These are phyloP conservation scores for Nyctalus aviator DNA, from an alignment of 2,797 vertebrate genomes.

Conservation along the genomic window DNA sequence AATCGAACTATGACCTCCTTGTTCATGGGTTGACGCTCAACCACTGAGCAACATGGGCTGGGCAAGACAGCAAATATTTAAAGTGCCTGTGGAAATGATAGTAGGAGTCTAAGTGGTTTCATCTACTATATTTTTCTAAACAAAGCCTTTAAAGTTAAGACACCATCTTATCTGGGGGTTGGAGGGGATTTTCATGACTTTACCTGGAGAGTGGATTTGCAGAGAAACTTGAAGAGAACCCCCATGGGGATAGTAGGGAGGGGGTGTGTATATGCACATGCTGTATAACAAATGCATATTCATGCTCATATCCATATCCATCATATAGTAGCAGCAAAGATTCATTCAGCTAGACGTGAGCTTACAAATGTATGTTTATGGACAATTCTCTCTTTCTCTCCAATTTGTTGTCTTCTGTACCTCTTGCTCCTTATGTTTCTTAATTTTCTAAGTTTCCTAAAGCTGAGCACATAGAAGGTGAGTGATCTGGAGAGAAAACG, in stretches of 20 bases:
- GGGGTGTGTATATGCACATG: background rate
- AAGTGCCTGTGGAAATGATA: background rate
- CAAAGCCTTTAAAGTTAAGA: background rate
- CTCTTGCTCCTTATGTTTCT: background rate
- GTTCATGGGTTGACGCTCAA: too few species aligned
- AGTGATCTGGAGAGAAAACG: background rate
- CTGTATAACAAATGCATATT: background rate
- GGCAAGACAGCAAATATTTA: background rate
- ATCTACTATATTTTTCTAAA: background rate
- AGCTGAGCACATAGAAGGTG: background rate
- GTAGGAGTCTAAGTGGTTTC: background rate
- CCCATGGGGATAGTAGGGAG: background rate
- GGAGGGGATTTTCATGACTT: background rate
- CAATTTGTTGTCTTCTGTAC: background rate
- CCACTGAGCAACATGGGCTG: too few species aligned
- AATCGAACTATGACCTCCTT: too few species aligned
- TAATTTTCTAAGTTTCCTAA: background rate
- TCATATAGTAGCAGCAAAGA: background rate
- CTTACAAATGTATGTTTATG: slow-evolving; percentile 2
- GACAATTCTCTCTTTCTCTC: background rate
- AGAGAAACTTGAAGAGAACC: background rate
- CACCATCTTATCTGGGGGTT: background rate
- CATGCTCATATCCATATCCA: background rate
- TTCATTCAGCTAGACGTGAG: background rate
- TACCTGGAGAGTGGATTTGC: background rate